Evolutionary conservation across 2,113 vertebrate species (phyloP), one percentile per base, ranked within the genome.

Genomic region (Anser cygnoides): DNA sequence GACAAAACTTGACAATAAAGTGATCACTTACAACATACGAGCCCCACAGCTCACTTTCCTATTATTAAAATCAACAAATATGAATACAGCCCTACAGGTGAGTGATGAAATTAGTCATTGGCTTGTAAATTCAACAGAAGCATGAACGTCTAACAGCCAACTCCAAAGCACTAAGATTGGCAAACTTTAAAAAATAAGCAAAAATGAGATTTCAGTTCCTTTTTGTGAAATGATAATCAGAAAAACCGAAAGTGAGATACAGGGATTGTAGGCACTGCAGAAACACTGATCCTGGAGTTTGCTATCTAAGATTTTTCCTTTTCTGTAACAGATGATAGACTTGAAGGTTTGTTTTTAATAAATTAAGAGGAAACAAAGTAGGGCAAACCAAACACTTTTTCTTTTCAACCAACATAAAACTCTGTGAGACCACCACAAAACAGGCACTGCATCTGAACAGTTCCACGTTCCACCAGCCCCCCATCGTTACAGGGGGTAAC

Each of bases 401-500:
- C 41, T 50, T 66, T 46, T n/a, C 41, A 87, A 15, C 14, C 79
- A 41, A 22, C 22, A 26, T 0, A 75, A 46, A 88, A 68, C 66
- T 73, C 31, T 11, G 4, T 5, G 21, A 13, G 44, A 63, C 49
- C 35, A 28, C 43, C 62, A 65, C 44, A 63, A 49, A 65, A 35
- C 55, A 65, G 43, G 67, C 4, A 1, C 62, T 79, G 63, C 11
- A 54, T 41, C 62, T 33, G 1, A 35, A 11, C 9, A n/a, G 66
- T 14, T 54, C 4, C 0, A 0, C 0, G 6, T 10, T 76, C 57
- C 68, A 37, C 17, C 6, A 13, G 65, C 23, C 23, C 57, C 22
- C 81, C 2, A 23, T 3, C 59, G 33, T 13, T 31, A 9, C 19
- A 1, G 13, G 57, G 20, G 10, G 67, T 37, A 19, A 29, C 62